phyloP scores from a whole-genome alignment of 2,797 vertebrate genomes.

The Enteromius radiatus region DNA sequence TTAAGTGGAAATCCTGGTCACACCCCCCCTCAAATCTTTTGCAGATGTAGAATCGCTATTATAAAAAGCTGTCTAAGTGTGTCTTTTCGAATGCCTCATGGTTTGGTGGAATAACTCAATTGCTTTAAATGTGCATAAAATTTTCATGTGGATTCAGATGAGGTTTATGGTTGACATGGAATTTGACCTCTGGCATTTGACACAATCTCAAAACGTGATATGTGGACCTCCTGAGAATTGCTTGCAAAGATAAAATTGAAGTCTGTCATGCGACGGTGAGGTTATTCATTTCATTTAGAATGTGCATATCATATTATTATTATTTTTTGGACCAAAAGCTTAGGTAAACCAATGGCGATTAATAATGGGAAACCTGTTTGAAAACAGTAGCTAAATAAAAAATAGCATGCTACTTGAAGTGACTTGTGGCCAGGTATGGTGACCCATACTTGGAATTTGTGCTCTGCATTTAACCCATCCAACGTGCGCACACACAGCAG shows the following conservation, averaged over 20 bases:
- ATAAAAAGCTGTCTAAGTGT: conserved; percentile 32
- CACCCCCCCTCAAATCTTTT: conserved; percentile 41
- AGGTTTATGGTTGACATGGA: conserved; percentile 62
- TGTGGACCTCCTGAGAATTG: conserved; percentile 68
- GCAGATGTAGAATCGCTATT: conserved; percentile 44
- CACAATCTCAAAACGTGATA: conserved; percentile 70
- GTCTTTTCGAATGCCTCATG: conserved; percentile 53
- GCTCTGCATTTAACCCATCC: too few species aligned
- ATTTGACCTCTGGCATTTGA: conserved; percentile 70
- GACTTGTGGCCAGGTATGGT: too few species aligned
- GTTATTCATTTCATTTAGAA: neutral
- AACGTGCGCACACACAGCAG: too few species aligned
- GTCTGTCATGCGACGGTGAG: neutral
- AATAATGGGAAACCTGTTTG: neutral
- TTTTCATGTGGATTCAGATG: conserved; percentile 56
- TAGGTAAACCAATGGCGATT: neutral
- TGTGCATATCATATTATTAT: neutral
- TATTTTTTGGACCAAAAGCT: neutral
- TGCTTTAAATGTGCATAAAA: conserved; percentile 52
- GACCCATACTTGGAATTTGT: too few species aligned
- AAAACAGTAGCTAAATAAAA: neutral
- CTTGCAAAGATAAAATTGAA: conserved; percentile 53
- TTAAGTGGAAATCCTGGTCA: conserved; percentile 26
- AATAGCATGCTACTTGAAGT: neutral
- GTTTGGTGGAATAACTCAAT: conserved; percentile 50